phyloP scores from a whole-genome alignment of 2,888 invertebrate genomes.

The Ormyrus thymus region DNA sequence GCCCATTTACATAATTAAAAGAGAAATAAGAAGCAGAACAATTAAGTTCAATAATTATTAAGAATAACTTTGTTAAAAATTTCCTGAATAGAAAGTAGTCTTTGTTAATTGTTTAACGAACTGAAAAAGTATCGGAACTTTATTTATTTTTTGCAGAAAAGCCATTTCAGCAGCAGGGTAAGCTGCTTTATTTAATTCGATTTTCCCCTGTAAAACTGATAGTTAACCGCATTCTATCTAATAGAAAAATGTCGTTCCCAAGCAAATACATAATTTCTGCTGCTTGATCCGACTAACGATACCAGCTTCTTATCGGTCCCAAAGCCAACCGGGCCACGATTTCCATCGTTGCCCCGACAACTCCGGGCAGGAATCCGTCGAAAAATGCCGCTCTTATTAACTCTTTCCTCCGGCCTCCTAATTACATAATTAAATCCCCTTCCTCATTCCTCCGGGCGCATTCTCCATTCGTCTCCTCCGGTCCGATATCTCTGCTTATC shows the following conservation, averaged over 20 bases:
- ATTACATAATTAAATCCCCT: conserved; percentile 53
- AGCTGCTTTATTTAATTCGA: not conserved
- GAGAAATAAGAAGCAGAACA: no score
- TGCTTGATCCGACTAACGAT: no score
- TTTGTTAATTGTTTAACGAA: no score
- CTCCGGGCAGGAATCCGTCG: conserved; percentile 10
- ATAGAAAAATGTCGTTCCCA: conserved; percentile 7
- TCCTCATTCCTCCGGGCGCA: conserved; percentile 48
- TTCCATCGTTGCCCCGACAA: no score
- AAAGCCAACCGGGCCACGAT: not conserved
- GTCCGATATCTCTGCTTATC: conserved; percentile 23
- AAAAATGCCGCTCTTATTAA: conserved; percentile 51
- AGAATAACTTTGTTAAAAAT: no score
- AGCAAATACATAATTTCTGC: not conserved
- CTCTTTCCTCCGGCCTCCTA: conserved; percentile 15
- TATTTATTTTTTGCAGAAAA: no score
- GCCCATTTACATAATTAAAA: no score
- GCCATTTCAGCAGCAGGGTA: no score
- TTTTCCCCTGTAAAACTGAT: not conserved
- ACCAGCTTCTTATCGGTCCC: no score
- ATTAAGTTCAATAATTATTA: no score
- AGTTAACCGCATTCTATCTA: not conserved
- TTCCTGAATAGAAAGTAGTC: no score
- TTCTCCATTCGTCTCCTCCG: conserved; percentile 19
- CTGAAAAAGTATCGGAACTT: no score